Conservation (phyloP, 2,113 vertebrate genomes). For the Corynorhinus townsendii region DNA sequence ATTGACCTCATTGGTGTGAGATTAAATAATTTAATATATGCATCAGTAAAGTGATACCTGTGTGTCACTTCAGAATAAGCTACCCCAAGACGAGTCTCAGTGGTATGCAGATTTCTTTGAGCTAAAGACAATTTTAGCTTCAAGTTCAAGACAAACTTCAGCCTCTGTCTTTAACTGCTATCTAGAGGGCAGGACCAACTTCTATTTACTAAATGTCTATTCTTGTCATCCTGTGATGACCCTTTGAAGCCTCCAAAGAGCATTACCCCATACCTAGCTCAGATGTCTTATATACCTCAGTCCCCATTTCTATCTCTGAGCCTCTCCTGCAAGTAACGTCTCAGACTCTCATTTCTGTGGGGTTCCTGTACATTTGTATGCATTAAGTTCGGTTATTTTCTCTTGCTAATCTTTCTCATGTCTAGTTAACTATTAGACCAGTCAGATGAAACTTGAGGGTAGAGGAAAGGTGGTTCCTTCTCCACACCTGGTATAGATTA, state of each 20-base stretch:
- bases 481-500: not conserved
- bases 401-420: not conserved
- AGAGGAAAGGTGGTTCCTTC: not conserved
- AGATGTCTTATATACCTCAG: not conserved
- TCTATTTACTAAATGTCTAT: not conserved
- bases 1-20: not conserved
- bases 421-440: not conserved
- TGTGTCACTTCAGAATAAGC: not conserved
- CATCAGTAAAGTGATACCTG: not conserved
- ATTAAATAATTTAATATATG: not conserved
- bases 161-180: not conserved
- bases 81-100: not conserved
- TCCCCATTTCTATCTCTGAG: not conserved
- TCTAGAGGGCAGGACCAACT: not conserved
- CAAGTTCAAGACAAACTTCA: not conserved
- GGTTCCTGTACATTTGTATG: not conserved
- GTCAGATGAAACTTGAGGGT: not conserved
- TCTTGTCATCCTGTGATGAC: not conserved
- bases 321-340: too few relatives aligned
- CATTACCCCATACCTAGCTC: not conserved
- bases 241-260: not conserved
- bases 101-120: not conserved
- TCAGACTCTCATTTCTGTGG: not conserved
- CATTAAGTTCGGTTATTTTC: not conserved
- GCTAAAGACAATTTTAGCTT: not conserved